Percentiles rank a stretch among this genome's conserved stretches.
Conservation (phyloP, 2,888 invertebrate genomes). For the Tolmerus cingulatus region DNA sequence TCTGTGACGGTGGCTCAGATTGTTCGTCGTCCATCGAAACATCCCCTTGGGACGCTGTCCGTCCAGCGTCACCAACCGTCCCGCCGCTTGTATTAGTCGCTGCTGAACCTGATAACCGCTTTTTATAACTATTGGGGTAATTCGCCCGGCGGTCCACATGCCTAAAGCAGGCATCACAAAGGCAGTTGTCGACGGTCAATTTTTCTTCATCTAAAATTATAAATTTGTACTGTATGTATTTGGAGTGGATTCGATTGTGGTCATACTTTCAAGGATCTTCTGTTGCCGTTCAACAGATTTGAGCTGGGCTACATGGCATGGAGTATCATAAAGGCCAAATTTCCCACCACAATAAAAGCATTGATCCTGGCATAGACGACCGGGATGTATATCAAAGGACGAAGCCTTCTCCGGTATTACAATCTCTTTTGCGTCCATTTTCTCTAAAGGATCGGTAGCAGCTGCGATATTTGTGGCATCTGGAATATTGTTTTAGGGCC, state of each 20-base stretch:
- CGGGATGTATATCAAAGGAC: conserved; percentile 87
- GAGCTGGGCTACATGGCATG: conserved; percentile 87
- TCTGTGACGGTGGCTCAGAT: conserved; percentile 49
- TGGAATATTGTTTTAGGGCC: background rate
- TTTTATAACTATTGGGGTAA: conserved; percentile 70
- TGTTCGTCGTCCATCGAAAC: background rate
- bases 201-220: conserved; percentile 74
- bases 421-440: conserved; percentile 62
- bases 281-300: conserved; percentile 82
- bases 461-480: background rate
- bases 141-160: conserved; percentile 83
- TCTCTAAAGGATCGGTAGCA: conserved; percentile 49
- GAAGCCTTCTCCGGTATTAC: conserved; percentile 88
- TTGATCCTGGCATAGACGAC: conserved; percentile 81
- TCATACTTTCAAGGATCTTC: conserved; percentile 76
- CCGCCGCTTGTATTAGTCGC: background rate
- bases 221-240: background rate
- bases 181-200: conserved; percentile 81
- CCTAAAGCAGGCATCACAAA: conserved; percentile 87
- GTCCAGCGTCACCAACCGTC: background rate
- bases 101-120: conserved; percentile 63
- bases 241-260: background rate
- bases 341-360: conserved; percentile 89
- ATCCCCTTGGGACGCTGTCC: background rate
- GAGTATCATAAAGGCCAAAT: conserved; percentile 85